Base-by-base conservation (phyloP, 2,888 invertebrate species). In the Lissonota sp. region DNA sequence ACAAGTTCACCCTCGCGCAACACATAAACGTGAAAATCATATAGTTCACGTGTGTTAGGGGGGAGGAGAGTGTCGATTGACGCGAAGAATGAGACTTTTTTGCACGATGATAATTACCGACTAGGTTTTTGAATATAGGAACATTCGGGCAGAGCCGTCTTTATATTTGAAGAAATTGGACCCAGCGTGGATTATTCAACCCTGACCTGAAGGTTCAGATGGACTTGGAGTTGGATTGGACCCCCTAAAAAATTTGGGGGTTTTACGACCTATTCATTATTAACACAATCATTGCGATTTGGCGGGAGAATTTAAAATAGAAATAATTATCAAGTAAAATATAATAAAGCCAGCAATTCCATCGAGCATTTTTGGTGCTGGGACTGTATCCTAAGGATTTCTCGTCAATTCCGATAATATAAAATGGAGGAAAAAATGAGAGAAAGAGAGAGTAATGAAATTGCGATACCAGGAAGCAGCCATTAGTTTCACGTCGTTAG, bases 401-500 rank as follows among this genome's bases (percentile, higher is more conserved):
- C 37, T 60, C 53, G 26, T 60, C 42, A 44, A 51, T 26, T 37
- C 12, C 37, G 44, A 7, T 12, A 37, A 26, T 57, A 8, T 55
- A 62, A 55, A 63, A 69, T 70, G 42, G 69, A 70, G 55, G 40
- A 26, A 26, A 44, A 62, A 40, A n/a, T 70, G 64, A 55, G 53
- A n/a, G n/a, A 55, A 37, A 6, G 55, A 40, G 55, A 55, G 63
- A 8, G 53, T 64, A 77, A 77, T 77, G 63, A 71, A 70, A 77
- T 77, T 77, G 71, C 71, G 57, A 42, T 77, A 77, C 71, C 77
- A 60, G 58, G 77, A 77, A 77, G 58, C 62, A 77, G 40, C 55
- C 70, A 77, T 77, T 71, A 77, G 70, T 71, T 71, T 70, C 77
- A 71, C 76, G 55, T 76, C 63, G 63, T 76, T 76, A 76, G 69